Evolutionary conservation across 2,888 invertebrate genomes (phyloP).

Genomic region (Eupithecia dodoneata): DNA sequence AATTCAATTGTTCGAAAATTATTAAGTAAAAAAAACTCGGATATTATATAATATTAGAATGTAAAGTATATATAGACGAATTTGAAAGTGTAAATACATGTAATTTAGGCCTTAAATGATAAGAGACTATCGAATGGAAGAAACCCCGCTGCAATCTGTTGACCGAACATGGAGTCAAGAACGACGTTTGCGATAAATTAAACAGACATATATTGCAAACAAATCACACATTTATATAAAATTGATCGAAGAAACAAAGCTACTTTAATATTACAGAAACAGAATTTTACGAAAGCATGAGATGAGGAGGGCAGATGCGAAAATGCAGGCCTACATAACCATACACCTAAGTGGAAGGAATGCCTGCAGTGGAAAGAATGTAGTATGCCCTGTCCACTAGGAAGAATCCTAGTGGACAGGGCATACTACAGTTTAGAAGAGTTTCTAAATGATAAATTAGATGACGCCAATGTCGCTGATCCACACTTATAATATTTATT

Average conservation of each 20-base stretch:
- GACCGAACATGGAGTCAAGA: constrained; percentile 39
- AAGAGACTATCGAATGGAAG: constrained; percentile 53
- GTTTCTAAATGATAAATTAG: too few relatives aligned
- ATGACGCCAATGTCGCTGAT: too few relatives aligned
- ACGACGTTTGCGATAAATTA: constrained; percentile 26
- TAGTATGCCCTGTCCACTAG: too few relatives aligned
- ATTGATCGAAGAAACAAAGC: background rate
- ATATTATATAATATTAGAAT: background rate
- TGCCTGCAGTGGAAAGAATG: too few relatives aligned
- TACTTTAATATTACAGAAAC: background rate
- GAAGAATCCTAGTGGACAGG: too few relatives aligned
- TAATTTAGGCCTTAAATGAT: constrained; percentile 28
- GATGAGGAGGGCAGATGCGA: background rate
- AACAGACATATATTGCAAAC: constrained; percentile 1
- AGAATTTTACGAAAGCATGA: background rate
- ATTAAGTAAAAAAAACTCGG: too few relatives aligned
- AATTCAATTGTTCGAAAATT: too few relatives aligned
- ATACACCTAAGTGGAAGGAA: too few relatives aligned
- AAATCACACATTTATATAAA: background rate
- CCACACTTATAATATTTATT: too few relatives aligned
- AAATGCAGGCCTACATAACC: background rate
- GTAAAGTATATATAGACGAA: background rate
- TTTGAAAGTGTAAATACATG: background rate
- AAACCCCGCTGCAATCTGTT: constrained; percentile 45
- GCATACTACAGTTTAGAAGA: too few relatives aligned